phyloP scores from a whole-genome alignment of 2,888 invertebrate genomes.

The Petrophora chlorosata region DNA sequence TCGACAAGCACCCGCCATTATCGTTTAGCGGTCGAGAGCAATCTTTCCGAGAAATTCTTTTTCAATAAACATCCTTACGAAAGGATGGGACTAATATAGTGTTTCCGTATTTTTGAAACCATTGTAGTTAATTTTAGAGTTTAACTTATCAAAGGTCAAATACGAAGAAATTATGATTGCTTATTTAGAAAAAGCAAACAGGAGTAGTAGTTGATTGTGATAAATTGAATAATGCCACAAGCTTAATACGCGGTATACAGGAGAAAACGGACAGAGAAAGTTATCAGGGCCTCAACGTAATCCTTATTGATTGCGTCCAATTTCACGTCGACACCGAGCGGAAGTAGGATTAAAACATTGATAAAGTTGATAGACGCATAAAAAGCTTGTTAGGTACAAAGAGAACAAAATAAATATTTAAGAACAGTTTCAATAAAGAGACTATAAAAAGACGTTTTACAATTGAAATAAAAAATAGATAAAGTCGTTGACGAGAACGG shows the following conservation, averaged over 20 bases:
- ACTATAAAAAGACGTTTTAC: neutral
- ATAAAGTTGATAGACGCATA: slow-evolving; percentile 19
- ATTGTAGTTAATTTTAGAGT: slow-evolving; percentile 5
- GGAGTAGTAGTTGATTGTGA: neutral
- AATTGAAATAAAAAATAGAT: slow-evolving; percentile 14
- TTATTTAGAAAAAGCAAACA: slow-evolving; percentile 4
- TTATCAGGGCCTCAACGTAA: slow-evolving; percentile 40
- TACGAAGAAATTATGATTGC: too few relatives aligned
- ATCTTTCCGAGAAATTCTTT: slow-evolving; percentile 13
- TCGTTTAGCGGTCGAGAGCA: slow-evolving; percentile 13
- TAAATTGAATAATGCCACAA: slow-evolving; percentile 11
- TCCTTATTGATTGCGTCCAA: slow-evolving; percentile 55
- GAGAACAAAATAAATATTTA: neutral
- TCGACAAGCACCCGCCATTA: slow-evolving; percentile 15
- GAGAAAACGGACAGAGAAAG: slow-evolving; percentile 22
- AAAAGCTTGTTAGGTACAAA: neutral
- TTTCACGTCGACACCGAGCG: slow-evolving; percentile 33
- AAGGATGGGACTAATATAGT: slow-evolving; percentile 3
- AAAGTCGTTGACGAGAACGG: slow-evolving; percentile 29
- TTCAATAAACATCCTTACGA: slow-evolving; percentile 22
- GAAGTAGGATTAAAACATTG: slow-evolving; percentile 37
- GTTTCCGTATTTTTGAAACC: slow-evolving; percentile 4
- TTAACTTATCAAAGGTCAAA: too few relatives aligned
- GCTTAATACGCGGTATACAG: slow-evolving; percentile 7
- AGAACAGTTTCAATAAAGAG: neutral